Evolutionary conservation across 2,888 invertebrate species (phyloP), one percentile per base, ranked within the genome.

Genomic region (Pterostichus madidus): DNA sequence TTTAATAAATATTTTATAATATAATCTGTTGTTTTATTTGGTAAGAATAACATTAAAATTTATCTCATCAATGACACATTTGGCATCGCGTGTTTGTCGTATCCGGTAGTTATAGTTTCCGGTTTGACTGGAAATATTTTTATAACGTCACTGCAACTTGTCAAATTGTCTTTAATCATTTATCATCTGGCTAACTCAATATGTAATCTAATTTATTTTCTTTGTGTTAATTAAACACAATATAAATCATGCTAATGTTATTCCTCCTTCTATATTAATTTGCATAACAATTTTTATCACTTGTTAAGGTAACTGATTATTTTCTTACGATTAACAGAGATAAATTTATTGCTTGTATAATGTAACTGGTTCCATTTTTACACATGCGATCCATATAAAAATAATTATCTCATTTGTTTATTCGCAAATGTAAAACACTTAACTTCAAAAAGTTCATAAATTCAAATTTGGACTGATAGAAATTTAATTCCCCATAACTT

Each of bases 231-330:
- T 81, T 81, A 79, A 49, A 61, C 15, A 64, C 79, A 64, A 73
- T 73, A 73, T 81, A 81, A 81, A 73, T 81, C 81, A 81, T 81
- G 71, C 15, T 81, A 81, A 81, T 81, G 49, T 75, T 81, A 81
- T 81, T 71, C 81, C 81, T 81, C 81, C 81, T 73, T 56, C 71
- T 44, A 56, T 64, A 35, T 8, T 64, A 56, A 81, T 81, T 81
- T 81, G 81, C 81, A 81, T 80, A 68, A 77, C 15, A 13, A 49
- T 80, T 80, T 80, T 80, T 68, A 68, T 64, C 79, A 79, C 49
- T 80, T 49, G 64, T 68, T 64, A 77, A 53, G 76, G 76, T 77
- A 77, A 52, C 52, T 75, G 52, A 75, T 75, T 75, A 75, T 52
- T 75, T 52, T 56, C 39, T 77, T 56, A 31, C 31, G 76, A 56